Evolutionary conservation across 37 sponge, comb jelly and placozoan genomes (phyloP).

Genomic region (Dysidea cf. avara): DNA sequence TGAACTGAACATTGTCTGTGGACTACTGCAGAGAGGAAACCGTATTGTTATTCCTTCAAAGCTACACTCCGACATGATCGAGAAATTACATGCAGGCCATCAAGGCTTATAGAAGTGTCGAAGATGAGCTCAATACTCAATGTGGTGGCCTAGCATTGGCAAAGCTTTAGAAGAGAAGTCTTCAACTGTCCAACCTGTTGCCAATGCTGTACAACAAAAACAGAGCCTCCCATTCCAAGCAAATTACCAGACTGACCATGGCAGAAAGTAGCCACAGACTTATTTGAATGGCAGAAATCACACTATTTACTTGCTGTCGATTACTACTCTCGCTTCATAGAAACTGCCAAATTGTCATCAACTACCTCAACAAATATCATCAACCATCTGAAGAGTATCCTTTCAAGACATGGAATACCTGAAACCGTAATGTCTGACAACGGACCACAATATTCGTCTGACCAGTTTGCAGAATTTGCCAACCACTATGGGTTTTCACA

Average conservation of each 20-base stretch:
- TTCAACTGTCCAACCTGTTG: not conserved
- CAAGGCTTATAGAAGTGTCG: too few species aligned
- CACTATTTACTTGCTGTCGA: constrained; percentile 57
- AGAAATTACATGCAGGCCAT: too few species aligned
- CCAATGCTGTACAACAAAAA: constrained; percentile 9
- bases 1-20: constrained; percentile 21
- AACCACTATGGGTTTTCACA: constrained; percentile 39
- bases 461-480: constrained; percentile 22
- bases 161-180: not conserved
- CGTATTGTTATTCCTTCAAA: too few species aligned
- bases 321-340: constrained; percentile 47
- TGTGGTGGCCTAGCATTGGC: constrained; percentile 1
- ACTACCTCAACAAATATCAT: constrained; percentile 32
- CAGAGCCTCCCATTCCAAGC: constrained; percentile 21
- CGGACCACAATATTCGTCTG: constrained; percentile 65
- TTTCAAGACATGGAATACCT: constrained; percentile 67
- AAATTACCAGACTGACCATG: constrained; percentile 46
- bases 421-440: too few species aligned
- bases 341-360: too few species aligned
- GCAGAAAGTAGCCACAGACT: constrained; percentile 57
- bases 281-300: constrained; percentile 34
- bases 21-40: constrained; percentile 25
- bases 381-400: constrained; percentile 26
- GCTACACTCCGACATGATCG: too few species aligned
- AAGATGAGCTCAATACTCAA: too few species aligned